Evolutionary conservation across 23 tunicate genomes (phyloP).

Genomic region (Phallusia fumigata): DNA sequence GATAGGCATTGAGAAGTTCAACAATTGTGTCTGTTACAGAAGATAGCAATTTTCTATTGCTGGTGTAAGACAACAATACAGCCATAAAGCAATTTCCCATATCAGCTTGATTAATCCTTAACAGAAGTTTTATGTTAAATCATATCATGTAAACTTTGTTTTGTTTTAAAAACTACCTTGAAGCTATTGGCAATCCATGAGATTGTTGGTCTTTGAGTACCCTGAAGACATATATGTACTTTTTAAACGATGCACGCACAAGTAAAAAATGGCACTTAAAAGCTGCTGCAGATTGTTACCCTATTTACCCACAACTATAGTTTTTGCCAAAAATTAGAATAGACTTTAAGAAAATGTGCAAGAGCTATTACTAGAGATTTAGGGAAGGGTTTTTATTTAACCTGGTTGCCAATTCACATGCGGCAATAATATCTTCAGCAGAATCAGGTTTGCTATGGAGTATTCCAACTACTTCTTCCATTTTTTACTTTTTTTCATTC

Average conservation of each 20-base stretch:
- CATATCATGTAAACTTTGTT: neutral
- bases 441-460: constrained; percentile 18
- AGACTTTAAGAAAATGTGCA: too few relatives aligned
- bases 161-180: neutral
- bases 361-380: too few relatives aligned
- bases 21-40: constrained; percentile 14
- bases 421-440: constrained; percentile 15
- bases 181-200: neutral
- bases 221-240: neutral
- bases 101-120: neutral
- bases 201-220: neutral
- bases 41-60: constrained; percentile 6
- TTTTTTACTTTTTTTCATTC: neutral
- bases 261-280: too few relatives aligned
- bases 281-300: too few relatives aligned
- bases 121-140: too few relatives aligned
- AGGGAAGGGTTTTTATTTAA: neutral
- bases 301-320: too few relatives aligned
- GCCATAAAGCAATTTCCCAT: constrained; percentile 28
- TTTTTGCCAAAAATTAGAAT: neutral
- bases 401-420: constrained; percentile 23
- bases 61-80: constrained; percentile 15
- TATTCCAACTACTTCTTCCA: constrained; percentile 26
- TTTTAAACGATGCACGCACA: too few relatives aligned
- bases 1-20: neutral